A percentile compares a stretch with the other conserved stretches of the same genome.
Evolutionary conservation across 2,888 invertebrate species (phyloP).

Genomic region (Melipona bicolor): DNA sequence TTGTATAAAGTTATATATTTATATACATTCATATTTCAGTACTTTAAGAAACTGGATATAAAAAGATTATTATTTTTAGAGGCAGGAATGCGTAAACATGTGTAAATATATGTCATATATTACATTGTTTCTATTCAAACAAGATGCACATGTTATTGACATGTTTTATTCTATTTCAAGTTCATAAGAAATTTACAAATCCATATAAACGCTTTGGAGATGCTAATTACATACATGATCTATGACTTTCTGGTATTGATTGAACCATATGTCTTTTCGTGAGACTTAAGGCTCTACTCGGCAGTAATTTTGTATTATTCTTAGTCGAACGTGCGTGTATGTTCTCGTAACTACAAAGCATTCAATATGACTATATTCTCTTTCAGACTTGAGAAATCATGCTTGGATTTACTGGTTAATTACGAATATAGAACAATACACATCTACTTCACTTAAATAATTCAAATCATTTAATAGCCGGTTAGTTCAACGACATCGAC

Average conservation of each 20-base stretch:
- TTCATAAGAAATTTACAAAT: not conserved
- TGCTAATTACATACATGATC: not conserved
- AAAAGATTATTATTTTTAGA: too few species aligned
- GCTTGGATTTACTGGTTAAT: not conserved
- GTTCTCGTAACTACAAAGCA: not conserved
- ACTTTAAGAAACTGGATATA: not conserved
- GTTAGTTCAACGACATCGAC: too few species aligned
- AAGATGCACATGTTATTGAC: not conserved
- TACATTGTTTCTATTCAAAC: not conserved
- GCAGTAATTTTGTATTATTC: not conserved
- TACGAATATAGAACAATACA: not conserved
- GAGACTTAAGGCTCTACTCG: too few species aligned
- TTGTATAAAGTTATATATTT: not conserved
- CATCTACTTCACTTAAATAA: not conserved
- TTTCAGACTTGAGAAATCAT: not conserved
- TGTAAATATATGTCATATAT: not conserved
- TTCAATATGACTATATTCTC: not conserved
- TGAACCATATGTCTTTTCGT: not conserved
- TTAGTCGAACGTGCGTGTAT: not conserved
- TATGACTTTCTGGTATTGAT: not conserved
- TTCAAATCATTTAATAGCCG: not conserved
- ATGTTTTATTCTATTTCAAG: not conserved
- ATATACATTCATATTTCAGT: not conserved
- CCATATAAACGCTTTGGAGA: not conserved
- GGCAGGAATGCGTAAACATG: not conserved